Evolutionary conservation across 1,140 invertebrate genomes (phyloP).

Genomic region (Arion vulgaris): DNA sequence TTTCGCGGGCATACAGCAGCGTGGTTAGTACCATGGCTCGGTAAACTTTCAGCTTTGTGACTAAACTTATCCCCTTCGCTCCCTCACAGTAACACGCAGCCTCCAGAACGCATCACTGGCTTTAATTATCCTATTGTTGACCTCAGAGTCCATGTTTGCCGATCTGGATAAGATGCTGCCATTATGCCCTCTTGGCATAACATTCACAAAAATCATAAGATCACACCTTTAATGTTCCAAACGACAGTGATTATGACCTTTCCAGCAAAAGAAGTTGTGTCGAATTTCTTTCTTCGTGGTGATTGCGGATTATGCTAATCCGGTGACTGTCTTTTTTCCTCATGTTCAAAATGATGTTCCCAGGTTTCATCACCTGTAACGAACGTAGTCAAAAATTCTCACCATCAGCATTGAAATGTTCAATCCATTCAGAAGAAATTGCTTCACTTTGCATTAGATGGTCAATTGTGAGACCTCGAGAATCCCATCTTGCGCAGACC

Average conservation of each 20-base stretch:
- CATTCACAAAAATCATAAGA: not conserved
- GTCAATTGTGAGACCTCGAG: conserved; percentile 7
- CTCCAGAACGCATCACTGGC: too few relatives aligned
- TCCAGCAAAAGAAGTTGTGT: not conserved
- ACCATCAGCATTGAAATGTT: not conserved
- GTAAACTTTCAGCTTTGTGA: too few relatives aligned
- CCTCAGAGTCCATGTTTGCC: too few relatives aligned
- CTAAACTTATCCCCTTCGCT: too few relatives aligned
- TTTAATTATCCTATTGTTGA: too few relatives aligned
- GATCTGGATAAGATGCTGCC: too few relatives aligned
- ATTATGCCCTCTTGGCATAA: not conserved
- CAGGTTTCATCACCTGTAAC: conserved; percentile 5
- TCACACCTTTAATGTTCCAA: not conserved
- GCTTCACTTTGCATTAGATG: not conserved
- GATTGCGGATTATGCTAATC: not conserved
- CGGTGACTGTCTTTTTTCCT: conserved; percentile 8
- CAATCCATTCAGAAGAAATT: conserved; percentile 3
- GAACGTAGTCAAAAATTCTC: not conserved
- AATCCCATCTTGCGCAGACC: not conserved
- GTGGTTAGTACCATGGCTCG: too few relatives aligned
- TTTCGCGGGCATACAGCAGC: too few relatives aligned
- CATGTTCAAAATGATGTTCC: conserved; percentile 19
- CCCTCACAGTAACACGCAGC: too few relatives aligned
- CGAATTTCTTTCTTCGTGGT: not conserved
- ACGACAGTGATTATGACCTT: conserved; percentile 7